Percentiles rank a stretch among this genome's conserved stretches.
These are phyloP conservation scores for Halcyon chelicuti DNA, from an alignment of 2,797 vertebrate species.

Conservation along the genomic window DNA sequence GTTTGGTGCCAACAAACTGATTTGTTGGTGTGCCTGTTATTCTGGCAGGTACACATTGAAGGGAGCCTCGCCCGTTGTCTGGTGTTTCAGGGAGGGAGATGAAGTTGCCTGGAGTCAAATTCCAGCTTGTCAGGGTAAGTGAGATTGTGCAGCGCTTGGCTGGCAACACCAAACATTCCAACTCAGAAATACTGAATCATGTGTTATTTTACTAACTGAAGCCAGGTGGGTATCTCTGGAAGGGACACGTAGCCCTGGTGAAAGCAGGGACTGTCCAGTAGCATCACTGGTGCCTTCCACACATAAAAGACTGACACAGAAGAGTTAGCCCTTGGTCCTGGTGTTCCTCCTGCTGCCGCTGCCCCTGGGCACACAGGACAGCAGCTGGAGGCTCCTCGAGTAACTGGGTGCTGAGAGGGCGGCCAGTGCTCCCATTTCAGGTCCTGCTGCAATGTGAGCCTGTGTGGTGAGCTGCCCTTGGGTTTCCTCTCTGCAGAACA, in stretches of 20 bases:
- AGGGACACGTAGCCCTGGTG: not conserved
- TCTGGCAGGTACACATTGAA: not conserved
- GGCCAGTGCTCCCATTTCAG: not conserved
- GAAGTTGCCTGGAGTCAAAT: not conserved
- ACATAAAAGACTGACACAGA: rapidly evolving
- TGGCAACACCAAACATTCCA: not conserved
- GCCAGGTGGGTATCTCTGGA: not conserved
- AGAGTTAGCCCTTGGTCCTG: not conserved
- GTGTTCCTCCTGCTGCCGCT: not conserved
- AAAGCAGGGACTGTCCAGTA: not conserved
- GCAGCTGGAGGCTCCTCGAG: not conserved
- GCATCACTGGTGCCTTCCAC: not conserved
- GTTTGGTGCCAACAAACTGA: not conserved
- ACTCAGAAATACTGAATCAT: rapidly evolving
- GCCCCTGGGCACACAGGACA: not conserved
- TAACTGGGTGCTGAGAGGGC: rapidly evolving
- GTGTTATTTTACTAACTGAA: not conserved
- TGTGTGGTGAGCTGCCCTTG: not conserved
- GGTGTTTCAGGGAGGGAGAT: rapidly evolving
- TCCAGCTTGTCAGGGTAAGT: slow-evolving; percentile 34
- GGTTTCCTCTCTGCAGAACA: not conserved
- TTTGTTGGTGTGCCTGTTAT: not conserved
- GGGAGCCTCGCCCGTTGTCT: rapidly evolving
- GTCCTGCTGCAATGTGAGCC: rapidly evolving
- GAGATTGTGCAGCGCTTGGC: rapidly evolving